Conservation (phyloP, 2,113 vertebrate genomes). For the Laticauda laticaudata region DNA sequence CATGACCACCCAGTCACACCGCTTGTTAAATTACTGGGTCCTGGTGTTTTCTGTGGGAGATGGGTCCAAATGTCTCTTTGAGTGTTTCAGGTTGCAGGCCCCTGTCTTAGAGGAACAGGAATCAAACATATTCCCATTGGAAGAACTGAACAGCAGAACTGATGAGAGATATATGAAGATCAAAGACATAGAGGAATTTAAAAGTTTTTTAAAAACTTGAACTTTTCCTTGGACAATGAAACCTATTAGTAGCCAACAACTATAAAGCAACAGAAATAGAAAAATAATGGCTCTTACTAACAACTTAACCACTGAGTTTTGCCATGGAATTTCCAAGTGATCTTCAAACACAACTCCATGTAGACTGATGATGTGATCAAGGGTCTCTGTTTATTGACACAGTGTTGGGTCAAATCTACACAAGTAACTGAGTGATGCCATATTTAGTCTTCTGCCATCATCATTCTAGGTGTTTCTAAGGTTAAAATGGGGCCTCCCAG, state of each 20-base stretch:
- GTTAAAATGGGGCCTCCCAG: neutral
- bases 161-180: neutral
- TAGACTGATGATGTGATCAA: neutral
- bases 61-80: too few relatives aligned
- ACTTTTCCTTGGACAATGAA: neutral
- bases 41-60: too few relatives aligned
- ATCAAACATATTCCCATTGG: neutral
- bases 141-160: neutral
- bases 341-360: neutral
- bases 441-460: neutral
- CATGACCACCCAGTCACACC: too few relatives aligned
- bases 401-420: neutral
- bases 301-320: neutral
- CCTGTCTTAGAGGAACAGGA: neutral
- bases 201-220: neutral
- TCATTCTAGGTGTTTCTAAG: neutral
- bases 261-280: neutral
- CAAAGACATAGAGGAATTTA: neutral
- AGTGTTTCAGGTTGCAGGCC: too few relatives aligned
- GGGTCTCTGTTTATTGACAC: neutral
- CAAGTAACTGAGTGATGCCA: neutral
- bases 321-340: neutral
- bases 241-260: neutral
- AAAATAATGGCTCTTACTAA: neutral
- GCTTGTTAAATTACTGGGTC: too few relatives aligned